A percentile compares a stretch with the other conserved stretches of the same genome.
phyloP scores from a whole-genome alignment of 2,113 vertebrate genomes.

The Dipodomys ordii region DNA sequence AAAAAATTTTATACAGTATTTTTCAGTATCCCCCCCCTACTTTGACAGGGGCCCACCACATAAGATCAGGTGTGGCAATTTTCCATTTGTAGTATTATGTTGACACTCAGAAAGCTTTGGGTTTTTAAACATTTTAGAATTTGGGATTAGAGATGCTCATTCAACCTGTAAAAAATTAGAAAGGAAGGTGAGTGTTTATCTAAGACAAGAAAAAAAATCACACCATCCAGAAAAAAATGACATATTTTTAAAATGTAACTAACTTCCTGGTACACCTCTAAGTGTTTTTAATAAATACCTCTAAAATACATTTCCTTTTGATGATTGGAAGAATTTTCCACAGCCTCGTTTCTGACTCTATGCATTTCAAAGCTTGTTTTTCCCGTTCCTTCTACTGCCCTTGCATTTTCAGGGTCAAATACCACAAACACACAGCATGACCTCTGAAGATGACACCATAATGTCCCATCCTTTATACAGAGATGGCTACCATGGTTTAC shows the following conservation, averaged over 20 bases:
- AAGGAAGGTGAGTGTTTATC: constrained; percentile 20
- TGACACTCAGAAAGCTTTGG: background rate
- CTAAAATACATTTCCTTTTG: background rate
- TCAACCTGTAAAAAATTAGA: background rate
- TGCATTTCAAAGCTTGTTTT: background rate
- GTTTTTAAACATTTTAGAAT: background rate
- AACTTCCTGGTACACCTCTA: background rate
- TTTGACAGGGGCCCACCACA: background rate
- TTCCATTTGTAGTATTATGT: background rate
- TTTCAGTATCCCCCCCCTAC: background rate
- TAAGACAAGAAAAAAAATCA: constrained; percentile 20
- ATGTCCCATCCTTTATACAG: background rate
- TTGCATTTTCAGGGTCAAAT: background rate
- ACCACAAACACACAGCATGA: background rate
- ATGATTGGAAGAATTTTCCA: background rate
- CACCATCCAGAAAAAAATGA: constrained; percentile 12
- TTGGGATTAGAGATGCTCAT: background rate
- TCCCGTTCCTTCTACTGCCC: background rate
- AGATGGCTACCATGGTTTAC: background rate
- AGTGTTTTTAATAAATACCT: background rate
- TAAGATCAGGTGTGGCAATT: background rate
- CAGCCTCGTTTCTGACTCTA: background rate
- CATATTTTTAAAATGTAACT: background rate
- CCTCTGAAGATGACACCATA: background rate
- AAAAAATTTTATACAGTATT: background rate